Evolutionary conservation across 2,888 invertebrate genomes (phyloP).

Genomic region (Lithophane ornitopus): DNA sequence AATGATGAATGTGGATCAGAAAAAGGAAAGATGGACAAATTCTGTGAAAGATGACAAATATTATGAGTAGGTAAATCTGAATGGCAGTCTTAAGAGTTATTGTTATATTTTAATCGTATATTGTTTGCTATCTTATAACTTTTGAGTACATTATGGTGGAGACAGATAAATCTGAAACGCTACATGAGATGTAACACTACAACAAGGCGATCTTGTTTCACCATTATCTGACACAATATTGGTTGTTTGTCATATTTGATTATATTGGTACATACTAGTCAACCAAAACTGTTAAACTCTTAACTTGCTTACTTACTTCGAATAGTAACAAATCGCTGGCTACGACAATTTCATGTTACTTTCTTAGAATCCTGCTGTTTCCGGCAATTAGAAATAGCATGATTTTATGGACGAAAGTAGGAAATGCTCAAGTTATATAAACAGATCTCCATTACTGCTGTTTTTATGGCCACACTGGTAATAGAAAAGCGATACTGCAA

Average conservation of each 20-base stretch:
- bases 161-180: no score
- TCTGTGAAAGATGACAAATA: no score
- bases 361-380: slow-evolving; percentile 30
- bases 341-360: slow-evolving; percentile 16
- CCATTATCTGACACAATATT: no score
- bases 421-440: slow-evolving; percentile 39
- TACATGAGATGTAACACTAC: no score
- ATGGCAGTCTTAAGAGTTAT: not conserved
- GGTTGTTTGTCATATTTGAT: not conserved
- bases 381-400: slow-evolving; percentile 24
- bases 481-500: slow-evolving; percentile 42
- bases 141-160: no score
- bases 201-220: no score
- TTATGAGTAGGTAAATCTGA: not conserved
- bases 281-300: slow-evolving; percentile 1
- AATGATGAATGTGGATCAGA: not conserved
- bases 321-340: not conserved
- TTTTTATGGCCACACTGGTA: slow-evolving; percentile 45
- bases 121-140: no score
- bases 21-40: not conserved
- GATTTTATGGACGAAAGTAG: slow-evolving; percentile 42
- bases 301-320: not conserved
- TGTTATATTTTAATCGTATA: not conserved
- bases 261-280: not conserved
- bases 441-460: slow-evolving; percentile 22